phyloP scores from a whole-genome alignment of 2,888 invertebrate genomes.

The Hermaeophaga mercurialis region DNA sequence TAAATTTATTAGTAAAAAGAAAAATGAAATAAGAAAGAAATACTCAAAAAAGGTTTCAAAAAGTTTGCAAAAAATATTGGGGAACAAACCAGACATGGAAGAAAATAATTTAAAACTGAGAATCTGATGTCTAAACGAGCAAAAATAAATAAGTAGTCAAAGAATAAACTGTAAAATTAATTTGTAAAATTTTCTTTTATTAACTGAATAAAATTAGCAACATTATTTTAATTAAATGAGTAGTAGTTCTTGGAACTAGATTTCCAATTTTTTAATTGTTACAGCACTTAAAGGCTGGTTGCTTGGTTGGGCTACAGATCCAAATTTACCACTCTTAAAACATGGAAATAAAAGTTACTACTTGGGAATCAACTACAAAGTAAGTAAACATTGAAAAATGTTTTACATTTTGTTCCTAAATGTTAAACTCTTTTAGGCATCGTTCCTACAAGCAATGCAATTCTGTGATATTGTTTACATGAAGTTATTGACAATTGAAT shows the following conservation, averaged over 20 bases:
- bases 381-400: background rate
- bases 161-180: background rate
- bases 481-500: slow-evolving; percentile 20
- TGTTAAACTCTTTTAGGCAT: slow-evolving; percentile 7
- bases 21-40: too few species aligned
- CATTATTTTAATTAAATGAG: too few species aligned
- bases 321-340: background rate
- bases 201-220: too few species aligned
- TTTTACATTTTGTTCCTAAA: background rate
- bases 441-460: slow-evolving; percentile 14
- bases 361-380: slow-evolving; percentile 3
- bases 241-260: too few species aligned
- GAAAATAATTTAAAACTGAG: too few species aligned
- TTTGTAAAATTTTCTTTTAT: background rate
- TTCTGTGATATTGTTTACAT: slow-evolving; percentile 22
- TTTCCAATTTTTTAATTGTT: background rate
- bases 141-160: too few species aligned
- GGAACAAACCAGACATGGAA: too few species aligned
- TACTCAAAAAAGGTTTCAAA: too few species aligned
- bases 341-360: slow-evolving; percentile 14
- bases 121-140: too few species aligned
- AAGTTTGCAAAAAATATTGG: too few species aligned
- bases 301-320: background rate
- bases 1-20: too few species aligned
- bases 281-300: background rate